These are phyloP conservation scores for Adrianichthys oophorus DNA, from an alignment of 2,797 vertebrate species.

Conservation along the genomic window DNA sequence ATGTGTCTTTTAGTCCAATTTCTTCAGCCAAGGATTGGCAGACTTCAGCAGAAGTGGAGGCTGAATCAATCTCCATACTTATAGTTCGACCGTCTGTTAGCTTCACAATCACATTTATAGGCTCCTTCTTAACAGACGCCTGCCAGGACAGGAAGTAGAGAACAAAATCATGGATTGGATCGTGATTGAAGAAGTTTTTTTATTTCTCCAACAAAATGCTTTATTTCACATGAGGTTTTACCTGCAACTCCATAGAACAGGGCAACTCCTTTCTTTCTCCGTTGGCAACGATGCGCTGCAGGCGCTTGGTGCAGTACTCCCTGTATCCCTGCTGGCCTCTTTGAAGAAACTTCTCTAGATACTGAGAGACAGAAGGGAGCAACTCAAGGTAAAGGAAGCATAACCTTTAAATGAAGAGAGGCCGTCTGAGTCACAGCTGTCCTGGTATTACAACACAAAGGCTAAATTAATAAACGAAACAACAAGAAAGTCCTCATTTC, in stretches of 20 bases:
- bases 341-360: conserved; percentile 84
- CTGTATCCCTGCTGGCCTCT: conserved; percentile 78
- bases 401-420: not conserved
- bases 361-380: conserved; percentile 68
- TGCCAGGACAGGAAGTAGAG: conserved; percentile 47
- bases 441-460: not conserved
- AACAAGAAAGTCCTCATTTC: too few species aligned
- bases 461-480: too few species aligned
- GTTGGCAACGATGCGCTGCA: conserved; percentile 81
- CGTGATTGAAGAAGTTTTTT: not conserved
- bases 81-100: conserved; percentile 79
- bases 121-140: conserved; percentile 86
- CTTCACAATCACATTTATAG: conserved; percentile 76
- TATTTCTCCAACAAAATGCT: not conserved
- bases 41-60: conserved; percentile 86
- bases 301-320: conserved; percentile 81
- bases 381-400: not conserved
- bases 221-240: conserved; percentile 43
- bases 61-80: conserved; percentile 83
- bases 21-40: conserved; percentile 79
- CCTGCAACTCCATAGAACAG: conserved; percentile 90
- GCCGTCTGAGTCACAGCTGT: not conserved
- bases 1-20: conserved; percentile 79
- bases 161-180: not conserved
- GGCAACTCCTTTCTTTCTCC: conserved; percentile 87